Evolutionary conservation across 2,797 vertebrate species (phyloP), one percentile per base, ranked within the genome.

Genomic region (Sylvia borin): DNA sequence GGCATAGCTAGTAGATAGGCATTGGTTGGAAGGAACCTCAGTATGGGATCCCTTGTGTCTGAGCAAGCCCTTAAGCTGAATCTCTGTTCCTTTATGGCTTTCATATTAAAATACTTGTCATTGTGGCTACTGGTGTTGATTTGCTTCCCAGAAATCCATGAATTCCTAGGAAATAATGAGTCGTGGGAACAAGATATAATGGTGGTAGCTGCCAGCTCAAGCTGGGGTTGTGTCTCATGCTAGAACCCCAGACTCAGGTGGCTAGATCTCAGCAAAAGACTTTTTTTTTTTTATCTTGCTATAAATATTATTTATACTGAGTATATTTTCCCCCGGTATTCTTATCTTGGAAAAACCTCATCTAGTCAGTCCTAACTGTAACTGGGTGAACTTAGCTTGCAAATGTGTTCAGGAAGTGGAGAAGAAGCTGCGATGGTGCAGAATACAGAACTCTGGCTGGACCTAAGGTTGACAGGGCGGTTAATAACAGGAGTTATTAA

Each of bases 401-500:
- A 38, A 48, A 16, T 31, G 10, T 1, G 3, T 65, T 81, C 26
- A 8, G 70, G 8, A n/a, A 53, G 47, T 43, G 22, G 21, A 27
- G 43, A 82, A 51, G 62, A 40, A 68, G 50, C 58, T 83, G 57
- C 1, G 1, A 58, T 7, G 19, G 11, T 42, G 65, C 26, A 22
- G 65, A 40, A 57, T 4, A 3, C 27, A 57, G 54, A 67, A 24
- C 40, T 74, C 45, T 0, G 0, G 14, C 54, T 9, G 1, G 60
- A 34, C 82, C 16, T 13, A 1, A 27, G 65, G 29, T 32, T 16
- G 53, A 60, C 32, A 27, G 84, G n/a, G 31, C 3, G 3, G 55
- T 79, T 87, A 94, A 70, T 70, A 66, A 38, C 43, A 57, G 60
- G n/a, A 79, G 11, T 27, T n/a, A n/a, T n/a, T n/a, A n/a, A n/a